A percentile compares a stretch with the other conserved stretches of the same genome.
These are phyloP conservation scores for Nanorana parkeri DNA, from an alignment of 2,113 vertebrate species.

Conservation along the genomic window DNA sequence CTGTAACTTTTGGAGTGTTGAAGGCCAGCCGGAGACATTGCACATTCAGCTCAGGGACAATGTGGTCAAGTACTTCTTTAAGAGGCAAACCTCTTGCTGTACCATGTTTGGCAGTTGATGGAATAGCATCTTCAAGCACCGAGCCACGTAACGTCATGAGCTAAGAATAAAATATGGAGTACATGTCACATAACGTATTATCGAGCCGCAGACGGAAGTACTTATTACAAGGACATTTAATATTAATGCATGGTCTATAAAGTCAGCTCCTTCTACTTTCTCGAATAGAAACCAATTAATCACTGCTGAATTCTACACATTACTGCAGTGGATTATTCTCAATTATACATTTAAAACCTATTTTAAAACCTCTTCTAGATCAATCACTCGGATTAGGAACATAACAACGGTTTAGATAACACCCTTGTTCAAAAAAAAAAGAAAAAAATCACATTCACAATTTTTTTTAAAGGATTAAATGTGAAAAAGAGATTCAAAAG, in stretches of 20 bases:
- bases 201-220: background rate
- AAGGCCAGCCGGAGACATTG: slow-evolving; percentile 90
- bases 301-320: background rate
- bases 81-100: slow-evolving; percentile 87
- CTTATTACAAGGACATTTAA: slow-evolving; percentile 12
- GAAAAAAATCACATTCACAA: too few relatives aligned
- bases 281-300: background rate
- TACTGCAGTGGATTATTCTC: too few relatives aligned
- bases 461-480: too few relatives aligned
- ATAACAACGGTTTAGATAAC: too few relatives aligned
- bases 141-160: slow-evolving; percentile 90
- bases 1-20: slow-evolving; percentile 94
- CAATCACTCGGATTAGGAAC: background rate
- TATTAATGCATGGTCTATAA: background rate
- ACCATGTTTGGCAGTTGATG: slow-evolving; percentile 91
- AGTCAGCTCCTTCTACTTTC: background rate
- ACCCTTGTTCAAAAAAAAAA: too few relatives aligned
- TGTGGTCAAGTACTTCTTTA: slow-evolving; percentile 91
- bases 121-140: slow-evolving; percentile 89
- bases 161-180: slow-evolving; percentile 67
- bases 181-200: background rate
- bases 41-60: slow-evolving; percentile 89
- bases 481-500: too few relatives aligned
- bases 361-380: background rate
- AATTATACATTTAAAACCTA: background rate